These are phyloP conservation scores for Bufotes viridis DNA, from an alignment of 2,797 vertebrate genomes.

Conservation along the genomic window DNA sequence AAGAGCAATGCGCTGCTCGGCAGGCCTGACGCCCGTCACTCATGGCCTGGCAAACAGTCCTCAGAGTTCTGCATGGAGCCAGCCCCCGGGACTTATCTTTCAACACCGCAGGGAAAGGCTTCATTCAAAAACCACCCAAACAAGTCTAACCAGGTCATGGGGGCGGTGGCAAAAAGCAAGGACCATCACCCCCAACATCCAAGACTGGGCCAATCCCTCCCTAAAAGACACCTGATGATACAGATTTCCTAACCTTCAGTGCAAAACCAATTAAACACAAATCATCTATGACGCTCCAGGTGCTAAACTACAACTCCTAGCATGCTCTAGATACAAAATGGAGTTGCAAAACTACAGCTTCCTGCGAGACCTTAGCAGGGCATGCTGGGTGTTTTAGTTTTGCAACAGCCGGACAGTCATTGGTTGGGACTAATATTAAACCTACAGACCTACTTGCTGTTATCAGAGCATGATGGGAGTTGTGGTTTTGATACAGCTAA, in stretches of 20 bases:
- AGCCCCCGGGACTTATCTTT: not conserved
- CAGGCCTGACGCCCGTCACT: conserved; percentile 17
- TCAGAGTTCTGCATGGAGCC: not conserved
- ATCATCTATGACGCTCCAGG: not conserved
- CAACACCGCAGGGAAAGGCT: not conserved
- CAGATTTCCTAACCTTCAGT: not conserved
- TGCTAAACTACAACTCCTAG: not conserved
- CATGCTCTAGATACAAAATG: not conserved
- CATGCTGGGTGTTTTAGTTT: not conserved
- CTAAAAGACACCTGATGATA: not conserved
- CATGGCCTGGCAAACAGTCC: not conserved
- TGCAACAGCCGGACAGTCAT: not conserved
- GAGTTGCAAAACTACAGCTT: not conserved
- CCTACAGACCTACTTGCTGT: no score
- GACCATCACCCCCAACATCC: not conserved
- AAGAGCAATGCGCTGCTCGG: not conserved
- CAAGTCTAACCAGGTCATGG: conserved; percentile 37
- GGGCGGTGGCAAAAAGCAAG: not conserved
- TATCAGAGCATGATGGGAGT: no score
- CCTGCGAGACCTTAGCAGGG: not conserved
- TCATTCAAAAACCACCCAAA: conserved; percentile 38
- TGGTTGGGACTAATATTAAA: no score
- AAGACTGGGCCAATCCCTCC: not conserved
- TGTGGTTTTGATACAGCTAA: no score
- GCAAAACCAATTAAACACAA: not conserved